Evolutionary conservation across 23 tunicate genomes (phyloP).

Genomic region (Ciona savignyi): DNA sequence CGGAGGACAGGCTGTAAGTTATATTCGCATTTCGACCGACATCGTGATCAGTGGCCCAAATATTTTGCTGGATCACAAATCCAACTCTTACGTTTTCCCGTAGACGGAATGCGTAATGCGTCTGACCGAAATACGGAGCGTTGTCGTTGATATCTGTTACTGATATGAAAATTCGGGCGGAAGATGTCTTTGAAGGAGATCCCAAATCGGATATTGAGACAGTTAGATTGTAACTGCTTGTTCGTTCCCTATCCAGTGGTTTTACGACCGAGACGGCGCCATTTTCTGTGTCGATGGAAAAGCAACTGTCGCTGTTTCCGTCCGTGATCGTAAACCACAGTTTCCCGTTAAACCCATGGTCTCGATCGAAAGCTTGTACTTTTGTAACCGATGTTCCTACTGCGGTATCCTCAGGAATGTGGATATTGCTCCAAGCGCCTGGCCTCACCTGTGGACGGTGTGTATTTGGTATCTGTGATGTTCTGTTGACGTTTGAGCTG

Average conservation of each 20-base stretch:
- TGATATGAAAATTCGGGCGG: constrained; percentile 4
- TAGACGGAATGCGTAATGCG: constrained; percentile 28
- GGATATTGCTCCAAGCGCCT: background rate
- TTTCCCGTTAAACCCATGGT: constrained; percentile 48
- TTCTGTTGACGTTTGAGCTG: constrained; percentile 5
- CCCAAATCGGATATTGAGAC: constrained; percentile 44
- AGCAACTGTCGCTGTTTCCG: constrained; percentile 41
- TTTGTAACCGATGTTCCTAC: constrained; percentile 15
- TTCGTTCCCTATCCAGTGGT: constrained; percentile 49
- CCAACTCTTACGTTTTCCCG: constrained; percentile 40
- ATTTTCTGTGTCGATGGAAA: constrained; percentile 27
- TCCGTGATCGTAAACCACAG: constrained; percentile 47
- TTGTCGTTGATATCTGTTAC: constrained; percentile 73
- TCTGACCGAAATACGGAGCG: constrained; percentile 36
- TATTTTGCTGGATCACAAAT: background rate
- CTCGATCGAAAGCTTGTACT: constrained; percentile 30
- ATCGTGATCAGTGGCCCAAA: constrained; percentile 43
- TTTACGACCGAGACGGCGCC: constrained; percentile 17
- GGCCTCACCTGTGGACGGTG: constrained; percentile 9
- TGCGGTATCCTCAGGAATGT: constrained; percentile 23
- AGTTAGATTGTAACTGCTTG: constrained; percentile 19
- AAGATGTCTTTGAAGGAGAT: background rate
- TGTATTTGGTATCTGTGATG: constrained; percentile 39
- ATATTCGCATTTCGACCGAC: constrained; percentile 40
- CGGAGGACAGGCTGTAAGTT: constrained; percentile 6